These are phyloP conservation scores for Metopolophium dirhodum DNA, from an alignment of 1,140 invertebrate species.

Conservation along the genomic window DNA sequence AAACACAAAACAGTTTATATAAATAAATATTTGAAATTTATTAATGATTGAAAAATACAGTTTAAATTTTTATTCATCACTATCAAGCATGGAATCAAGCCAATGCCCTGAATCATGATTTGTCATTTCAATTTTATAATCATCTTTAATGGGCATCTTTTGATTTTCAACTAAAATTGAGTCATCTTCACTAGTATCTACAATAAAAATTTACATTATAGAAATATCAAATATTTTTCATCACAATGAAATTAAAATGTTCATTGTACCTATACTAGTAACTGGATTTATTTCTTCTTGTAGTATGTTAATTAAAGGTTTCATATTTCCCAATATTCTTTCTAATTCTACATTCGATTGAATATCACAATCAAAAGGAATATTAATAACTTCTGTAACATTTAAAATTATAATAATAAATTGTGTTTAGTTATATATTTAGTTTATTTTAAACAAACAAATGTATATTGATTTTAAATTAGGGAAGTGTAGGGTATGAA, in stretches of 20 bases:
- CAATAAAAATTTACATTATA: not conserved
- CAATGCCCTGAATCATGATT: constrained; percentile 40
- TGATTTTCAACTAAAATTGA: not conserved
- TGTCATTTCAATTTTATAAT: not conserved
- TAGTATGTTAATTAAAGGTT: constrained; percentile 24
- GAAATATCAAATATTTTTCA: not conserved
- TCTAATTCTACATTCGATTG: constrained; percentile 5
- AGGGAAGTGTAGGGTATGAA: not conserved
- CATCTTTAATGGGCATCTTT: not conserved
- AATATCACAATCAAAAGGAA: not conserved
- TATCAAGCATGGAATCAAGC: constrained; percentile 49
- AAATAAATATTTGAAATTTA: not conserved
- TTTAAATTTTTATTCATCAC: constrained; percentile 21
- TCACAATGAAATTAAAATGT: not conserved
- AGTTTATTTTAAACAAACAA: not conserved
- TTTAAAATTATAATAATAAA: not conserved
- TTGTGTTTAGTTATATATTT: not conserved
- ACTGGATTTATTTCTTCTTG: constrained; percentile 12
- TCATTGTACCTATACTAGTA: constrained; percentile 15
- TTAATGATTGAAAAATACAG: not conserved
- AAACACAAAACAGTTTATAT: not conserved
- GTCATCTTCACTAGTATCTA: not conserved
- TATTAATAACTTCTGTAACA: constrained; percentile 6
- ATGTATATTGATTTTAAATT: not conserved
- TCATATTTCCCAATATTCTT: constrained; percentile 35